Conservation (phyloP, 1,140 invertebrate species). For the Papilio polytes region DNA sequence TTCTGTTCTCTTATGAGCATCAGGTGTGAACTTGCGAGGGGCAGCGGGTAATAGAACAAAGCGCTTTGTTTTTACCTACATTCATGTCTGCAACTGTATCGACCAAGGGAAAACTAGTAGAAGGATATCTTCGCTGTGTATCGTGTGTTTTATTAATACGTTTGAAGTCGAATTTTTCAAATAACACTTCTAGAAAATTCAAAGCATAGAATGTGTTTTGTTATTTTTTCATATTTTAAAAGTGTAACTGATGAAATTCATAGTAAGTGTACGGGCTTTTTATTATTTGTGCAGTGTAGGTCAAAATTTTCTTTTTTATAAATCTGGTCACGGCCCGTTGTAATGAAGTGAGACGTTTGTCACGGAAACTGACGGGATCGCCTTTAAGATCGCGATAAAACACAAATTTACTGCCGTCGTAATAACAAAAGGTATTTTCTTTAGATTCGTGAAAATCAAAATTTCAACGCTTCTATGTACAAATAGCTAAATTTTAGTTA, state of each 20-base stretch:
- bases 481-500: too few relatives aligned
- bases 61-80: constrained; percentile 1
- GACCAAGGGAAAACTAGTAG: neutral
- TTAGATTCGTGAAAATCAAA: neutral
- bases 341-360: constrained; percentile 72
- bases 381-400: constrained; percentile 68
- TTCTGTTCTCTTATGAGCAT: constrained; percentile 45
- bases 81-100: neutral
- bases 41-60: constrained; percentile 33
- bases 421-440: constrained; percentile 42
- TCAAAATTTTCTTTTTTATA: constrained; percentile 56
- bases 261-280: neutral
- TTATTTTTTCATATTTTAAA: neutral
- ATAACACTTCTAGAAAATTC: neutral
- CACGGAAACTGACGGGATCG: constrained; percentile 60
- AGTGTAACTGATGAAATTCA: neutral
- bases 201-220: neutral
- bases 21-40: constrained; percentile 44
- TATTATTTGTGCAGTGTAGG: neutral
- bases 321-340: constrained; percentile 62
- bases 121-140: neutral
- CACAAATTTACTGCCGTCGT: constrained; percentile 60
- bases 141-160: neutral
- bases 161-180: neutral
- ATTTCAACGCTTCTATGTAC: neutral